phyloP scores from a whole-genome alignment of 2,113 vertebrate species.

The Cyanocitta stelleri region DNA sequence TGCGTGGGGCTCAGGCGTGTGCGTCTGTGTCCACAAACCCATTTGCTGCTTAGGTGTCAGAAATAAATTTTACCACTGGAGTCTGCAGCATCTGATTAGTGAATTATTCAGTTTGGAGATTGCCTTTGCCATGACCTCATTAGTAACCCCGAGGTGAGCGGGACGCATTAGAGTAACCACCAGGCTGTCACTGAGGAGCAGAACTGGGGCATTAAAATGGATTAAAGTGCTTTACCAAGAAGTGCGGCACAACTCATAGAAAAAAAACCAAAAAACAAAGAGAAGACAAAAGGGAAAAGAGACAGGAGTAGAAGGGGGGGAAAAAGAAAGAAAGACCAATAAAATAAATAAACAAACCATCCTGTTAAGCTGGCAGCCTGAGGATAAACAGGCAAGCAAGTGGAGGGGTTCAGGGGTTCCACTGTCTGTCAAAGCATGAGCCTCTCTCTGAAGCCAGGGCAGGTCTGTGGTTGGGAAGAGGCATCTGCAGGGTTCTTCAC shows the following conservation, averaged over 20 bases:
- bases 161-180: constrained; percentile 84
- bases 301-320: background rate
- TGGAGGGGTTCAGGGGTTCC: background rate
- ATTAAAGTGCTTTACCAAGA: constrained; percentile 86
- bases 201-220: constrained; percentile 79
- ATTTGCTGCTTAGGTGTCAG: constrained; percentile 80
- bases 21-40: constrained; percentile 63
- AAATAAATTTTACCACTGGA: constrained; percentile 84
- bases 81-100: constrained; percentile 83
- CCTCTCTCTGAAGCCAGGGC: background rate
- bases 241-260: constrained; percentile 68
- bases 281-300: background rate
- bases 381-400: constrained; percentile 27
- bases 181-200: constrained; percentile 72
- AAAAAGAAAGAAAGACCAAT: background rate
- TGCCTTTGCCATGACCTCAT: constrained; percentile 80
- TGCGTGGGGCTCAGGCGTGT: background rate
- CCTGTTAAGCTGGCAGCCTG: constrained; percentile 63
- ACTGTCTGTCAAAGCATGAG: background rate
- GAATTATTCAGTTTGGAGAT: constrained; percentile 84
- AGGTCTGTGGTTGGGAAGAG: background rate
- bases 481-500: background rate
- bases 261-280: constrained; percentile 21
- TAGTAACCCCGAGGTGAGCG: constrained; percentile 84
- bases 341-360: constrained; percentile 33